Base-by-base conservation (phyloP, 2,888 invertebrate genomes). In the Herminia tarsipennalis region DNA sequence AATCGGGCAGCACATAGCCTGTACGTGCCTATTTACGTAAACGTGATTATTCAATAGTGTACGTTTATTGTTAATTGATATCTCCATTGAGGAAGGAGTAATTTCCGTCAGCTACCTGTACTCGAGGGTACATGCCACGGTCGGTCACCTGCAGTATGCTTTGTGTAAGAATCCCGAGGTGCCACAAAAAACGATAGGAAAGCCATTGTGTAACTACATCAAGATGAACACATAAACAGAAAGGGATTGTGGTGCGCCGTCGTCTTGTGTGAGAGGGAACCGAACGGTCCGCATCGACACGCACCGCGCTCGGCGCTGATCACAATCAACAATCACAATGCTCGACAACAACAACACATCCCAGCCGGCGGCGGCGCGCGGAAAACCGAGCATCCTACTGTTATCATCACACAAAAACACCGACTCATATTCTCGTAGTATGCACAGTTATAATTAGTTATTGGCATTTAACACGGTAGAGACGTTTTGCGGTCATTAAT, bases 381-480 rank as follows among this genome's bases (percentile, higher is more conserved):
- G 4, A 35, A 28, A 20, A 29, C 21, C 30, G 30, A 22, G 30
- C 25, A 28, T 22, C 27, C 37, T 22, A 16, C 27, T 9, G 21
- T 38, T 35, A 10, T 16, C 21, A 34, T 34, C 36, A 53, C 45
- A 45, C 51, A 57, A 59, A 57, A 66, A 64, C 56, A 46, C 40
- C 42, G 47, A 55, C 34, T 52, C 57, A 54, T 61, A 57, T 51
- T 53, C 45, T 62, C 55, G 43, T 62, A 29, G 57, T 53, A 59
- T 60, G 47, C 63, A 57, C 70, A 70, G 73, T 73, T 80, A 78
- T 75, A 70, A 76, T 81, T 77, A 77, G 76, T 70, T 70, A 70
- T 73, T 72, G 69, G 71, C 71, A 69, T 72, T 73, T 74, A 62
- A 59, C 66, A 57, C 58, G 38, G 6, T 24, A 16, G 56, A 55